These are phyloP conservation scores for Timandra comae DNA, from an alignment of 2,888 invertebrate species.

Conservation along the genomic window DNA sequence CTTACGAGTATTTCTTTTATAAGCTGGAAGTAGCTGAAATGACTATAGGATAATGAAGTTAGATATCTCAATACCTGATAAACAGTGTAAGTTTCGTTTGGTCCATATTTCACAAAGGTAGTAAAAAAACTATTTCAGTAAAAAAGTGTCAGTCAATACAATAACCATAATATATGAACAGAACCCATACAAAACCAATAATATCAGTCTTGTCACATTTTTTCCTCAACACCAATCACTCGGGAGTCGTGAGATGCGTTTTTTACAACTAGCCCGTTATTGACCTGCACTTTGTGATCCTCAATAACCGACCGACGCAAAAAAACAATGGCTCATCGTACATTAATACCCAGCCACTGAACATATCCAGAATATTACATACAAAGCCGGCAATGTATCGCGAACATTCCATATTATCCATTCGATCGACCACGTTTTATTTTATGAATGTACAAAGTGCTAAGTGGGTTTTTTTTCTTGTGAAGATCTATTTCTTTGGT, in stretches of 20 bases:
- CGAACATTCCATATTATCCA: constrained; percentile 4
- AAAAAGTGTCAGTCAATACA: not conserved
- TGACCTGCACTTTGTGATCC: constrained; percentile 41
- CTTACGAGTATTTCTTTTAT: too few species aligned
- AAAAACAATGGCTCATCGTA: constrained; percentile 23
- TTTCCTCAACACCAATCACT: constrained; percentile 49
- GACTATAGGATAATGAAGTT: too few species aligned
- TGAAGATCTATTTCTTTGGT: constrained; percentile 1
- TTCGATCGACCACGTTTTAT: constrained; percentile 17
- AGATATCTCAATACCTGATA: too few species aligned
- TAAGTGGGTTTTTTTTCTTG: constrained; percentile 39
- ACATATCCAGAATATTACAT: not conserved
- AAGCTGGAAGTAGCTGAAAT: too few species aligned
- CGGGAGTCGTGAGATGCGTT: constrained; percentile 63
- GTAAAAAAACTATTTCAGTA: not conserved
- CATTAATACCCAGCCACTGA: constrained; percentile 14
- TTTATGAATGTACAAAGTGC: constrained; percentile 35
- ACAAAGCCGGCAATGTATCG: constrained; percentile 21
- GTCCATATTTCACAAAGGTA: too few species aligned
- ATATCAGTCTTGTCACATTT: constrained; percentile 37
- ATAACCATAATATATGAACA: constrained; percentile 15
- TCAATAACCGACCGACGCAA: constrained; percentile 11
- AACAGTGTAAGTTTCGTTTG: too few species aligned
- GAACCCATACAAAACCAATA: constrained; percentile 21
- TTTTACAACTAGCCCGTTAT: constrained; percentile 54